phyloP scores from a whole-genome alignment of 2,113 vertebrate genomes.

The Petaurus breviceps region DNA sequence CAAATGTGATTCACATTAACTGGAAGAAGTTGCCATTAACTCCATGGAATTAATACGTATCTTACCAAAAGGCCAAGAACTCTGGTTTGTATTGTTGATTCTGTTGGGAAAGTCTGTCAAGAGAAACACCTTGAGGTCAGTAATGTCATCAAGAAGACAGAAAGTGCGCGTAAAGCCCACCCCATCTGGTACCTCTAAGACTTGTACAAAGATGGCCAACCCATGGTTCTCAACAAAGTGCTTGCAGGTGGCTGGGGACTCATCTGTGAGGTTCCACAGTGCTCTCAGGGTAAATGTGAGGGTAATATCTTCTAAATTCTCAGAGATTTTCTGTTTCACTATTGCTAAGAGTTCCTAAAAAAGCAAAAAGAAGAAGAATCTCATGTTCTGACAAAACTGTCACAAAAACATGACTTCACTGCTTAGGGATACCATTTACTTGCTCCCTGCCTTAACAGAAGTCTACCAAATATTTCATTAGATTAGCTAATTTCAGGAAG shows the following conservation, averaged over 20 bases:
- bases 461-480: background rate
- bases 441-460: background rate
- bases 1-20: background rate
- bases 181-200: slow-evolving; percentile 88
- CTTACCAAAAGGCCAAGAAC: slow-evolving; percentile 94
- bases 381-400: background rate
- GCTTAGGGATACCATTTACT: background rate
- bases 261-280: slow-evolving; percentile 95
- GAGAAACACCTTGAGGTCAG: slow-evolving; percentile 52
- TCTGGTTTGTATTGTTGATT: slow-evolving; percentile 92
- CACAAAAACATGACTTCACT: background rate
- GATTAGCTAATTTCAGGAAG: slow-evolving; percentile 9
- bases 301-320: slow-evolving; percentile 89
- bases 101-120: slow-evolving; percentile 90
- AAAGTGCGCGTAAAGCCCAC: slow-evolving; percentile 33
- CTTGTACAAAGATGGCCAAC: slow-evolving; percentile 88
- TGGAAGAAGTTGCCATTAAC: background rate
- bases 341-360: slow-evolving; percentile 92
- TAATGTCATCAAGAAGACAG: slow-evolving; percentile 58
- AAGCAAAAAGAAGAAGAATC: slow-evolving; percentile 38
- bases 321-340: slow-evolving; percentile 89
- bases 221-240: slow-evolving; percentile 94
- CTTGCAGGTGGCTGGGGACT: slow-evolving; percentile 90
- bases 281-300: slow-evolving; percentile 93
- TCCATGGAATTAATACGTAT: slow-evolving; percentile 45